Evolutionary conservation across 2,113 vertebrate species (phyloP).

Genomic region (Lamprotornis superbus): DNA sequence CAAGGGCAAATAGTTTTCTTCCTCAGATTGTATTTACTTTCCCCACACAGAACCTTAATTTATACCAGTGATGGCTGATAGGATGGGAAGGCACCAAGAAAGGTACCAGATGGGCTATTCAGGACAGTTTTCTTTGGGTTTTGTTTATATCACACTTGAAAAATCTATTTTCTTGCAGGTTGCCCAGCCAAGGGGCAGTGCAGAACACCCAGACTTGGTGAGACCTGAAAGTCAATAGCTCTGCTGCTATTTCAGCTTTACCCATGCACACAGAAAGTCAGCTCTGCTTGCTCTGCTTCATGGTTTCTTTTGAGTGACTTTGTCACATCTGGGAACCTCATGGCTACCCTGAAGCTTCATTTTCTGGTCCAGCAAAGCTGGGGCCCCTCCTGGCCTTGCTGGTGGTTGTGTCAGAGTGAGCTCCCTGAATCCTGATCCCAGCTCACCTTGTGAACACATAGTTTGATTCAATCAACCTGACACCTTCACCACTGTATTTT

Average conservation of each 20-base stretch:
- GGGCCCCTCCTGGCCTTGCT: not conserved
- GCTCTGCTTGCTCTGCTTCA: not conserved
- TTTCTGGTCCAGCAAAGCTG: not conserved
- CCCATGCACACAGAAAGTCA: not conserved
- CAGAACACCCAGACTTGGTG: not conserved
- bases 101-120: not conserved
- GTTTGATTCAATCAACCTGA: not conserved
- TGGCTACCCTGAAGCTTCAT: not conserved
- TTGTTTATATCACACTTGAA: not conserved
- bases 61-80: not conserved
- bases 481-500: not conserved
- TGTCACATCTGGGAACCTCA: conserved; percentile 47
- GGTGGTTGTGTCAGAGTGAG: not conserved
- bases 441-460: not conserved
- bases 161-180: not conserved
- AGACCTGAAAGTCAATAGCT: not conserved
- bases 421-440: accelerated
- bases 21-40: not conserved
- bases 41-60: not conserved
- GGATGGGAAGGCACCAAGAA: not conserved
- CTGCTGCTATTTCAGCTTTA: not conserved
- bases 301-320: not conserved
- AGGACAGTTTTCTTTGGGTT: not conserved
- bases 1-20: not conserved
- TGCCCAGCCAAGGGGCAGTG: conserved; percentile 8